phyloP scores from a whole-genome alignment of 2,113 vertebrate species.

The Micromys minutus region DNA sequence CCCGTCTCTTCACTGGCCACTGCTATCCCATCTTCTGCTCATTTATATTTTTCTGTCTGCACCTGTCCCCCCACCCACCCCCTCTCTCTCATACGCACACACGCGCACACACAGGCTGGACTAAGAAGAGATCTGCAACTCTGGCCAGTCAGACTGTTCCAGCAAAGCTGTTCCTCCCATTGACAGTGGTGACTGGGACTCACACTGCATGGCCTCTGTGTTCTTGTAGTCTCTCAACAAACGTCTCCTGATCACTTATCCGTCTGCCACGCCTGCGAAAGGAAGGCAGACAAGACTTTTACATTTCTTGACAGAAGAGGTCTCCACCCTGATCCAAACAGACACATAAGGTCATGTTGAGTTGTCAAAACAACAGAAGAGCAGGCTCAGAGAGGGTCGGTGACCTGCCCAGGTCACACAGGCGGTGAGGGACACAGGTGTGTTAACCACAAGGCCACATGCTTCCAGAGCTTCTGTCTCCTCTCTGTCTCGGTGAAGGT shows the following conservation, averaged over 20 bases:
- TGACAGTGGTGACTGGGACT: accelerated
- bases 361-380: not conserved
- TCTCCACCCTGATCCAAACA: not conserved
- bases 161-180: not conserved
- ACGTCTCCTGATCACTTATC: not conserved
- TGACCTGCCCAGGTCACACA: not conserved
- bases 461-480: not conserved
- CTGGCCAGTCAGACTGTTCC: not conserved
- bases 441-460: accelerated
- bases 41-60: not conserved
- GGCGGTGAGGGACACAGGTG: accelerated
- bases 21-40: not conserved
- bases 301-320: not conserved
- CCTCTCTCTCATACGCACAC: not conserved
- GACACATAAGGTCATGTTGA: not conserved
- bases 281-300: not conserved
- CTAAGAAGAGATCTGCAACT: not conserved
- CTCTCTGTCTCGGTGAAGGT: not conserved
- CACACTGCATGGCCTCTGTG: accelerated
- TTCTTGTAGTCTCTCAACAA: not conserved
- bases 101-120: not conserved
- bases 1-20: not conserved
- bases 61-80: not conserved
- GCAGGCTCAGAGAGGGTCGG: not conserved
- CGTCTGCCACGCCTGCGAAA: accelerated